Evolutionary conservation across 2,888 invertebrate genomes (phyloP).

Genomic region (Acrobasis suavella): DNA sequence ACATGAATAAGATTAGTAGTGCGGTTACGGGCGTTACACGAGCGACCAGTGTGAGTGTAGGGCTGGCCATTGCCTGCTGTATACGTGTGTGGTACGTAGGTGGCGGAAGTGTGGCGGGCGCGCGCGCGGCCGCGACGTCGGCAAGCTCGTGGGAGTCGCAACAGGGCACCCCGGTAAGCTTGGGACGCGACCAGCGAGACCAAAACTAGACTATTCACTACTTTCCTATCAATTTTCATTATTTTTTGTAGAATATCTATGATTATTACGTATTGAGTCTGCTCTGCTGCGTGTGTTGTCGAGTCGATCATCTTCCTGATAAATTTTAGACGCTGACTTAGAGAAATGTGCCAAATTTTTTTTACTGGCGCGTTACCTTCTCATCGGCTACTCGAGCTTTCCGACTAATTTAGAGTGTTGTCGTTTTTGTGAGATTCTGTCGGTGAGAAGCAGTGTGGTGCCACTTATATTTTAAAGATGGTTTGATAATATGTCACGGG

Average conservation of each 20-base stretch:
- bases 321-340: slow-evolving; percentile 68
- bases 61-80: slow-evolving; percentile 54
- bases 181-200: slow-evolving; percentile 64
- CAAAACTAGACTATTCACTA: slow-evolving; percentile 66
- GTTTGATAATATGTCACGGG: not conserved
- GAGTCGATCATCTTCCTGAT: slow-evolving; percentile 64
- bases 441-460: slow-evolving; percentile 5
- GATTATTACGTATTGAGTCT: slow-evolving; percentile 75
- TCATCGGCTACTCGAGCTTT: not conserved
- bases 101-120: slow-evolving; percentile 75
- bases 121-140: slow-evolving; percentile 64
- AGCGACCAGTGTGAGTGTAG: slow-evolving; percentile 40
- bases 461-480: slow-evolving; percentile 12
- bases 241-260: slow-evolving; percentile 73
- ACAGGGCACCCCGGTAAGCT: slow-evolving; percentile 76
- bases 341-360: slow-evolving; percentile 66
- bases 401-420: not conserved
- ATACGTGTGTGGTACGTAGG: slow-evolving; percentile 77
- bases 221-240: slow-evolving; percentile 73
- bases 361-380: not conserved
- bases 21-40: slow-evolving; percentile 15
- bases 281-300: slow-evolving; percentile 81
- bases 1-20: not conserved
- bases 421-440: slow-evolving; percentile 4
- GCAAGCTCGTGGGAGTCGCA: slow-evolving; percentile 71